phyloP scores from a whole-genome alignment of 2,113 vertebrate species.

The Tragelaphus imberbis region DNA sequence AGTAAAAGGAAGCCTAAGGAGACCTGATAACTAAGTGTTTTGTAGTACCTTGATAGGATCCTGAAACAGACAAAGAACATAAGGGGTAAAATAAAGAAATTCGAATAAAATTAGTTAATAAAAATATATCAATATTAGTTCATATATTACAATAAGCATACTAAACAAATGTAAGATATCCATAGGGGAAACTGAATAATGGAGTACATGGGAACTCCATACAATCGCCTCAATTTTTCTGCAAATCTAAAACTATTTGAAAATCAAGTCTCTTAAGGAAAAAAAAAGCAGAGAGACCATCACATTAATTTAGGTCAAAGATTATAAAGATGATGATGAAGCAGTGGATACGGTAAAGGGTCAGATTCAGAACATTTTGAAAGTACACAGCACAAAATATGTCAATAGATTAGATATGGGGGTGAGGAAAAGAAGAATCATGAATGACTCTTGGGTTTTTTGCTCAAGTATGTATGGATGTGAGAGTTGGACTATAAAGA shows the following conservation, averaged over 20 bases:
- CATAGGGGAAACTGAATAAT: not conserved
- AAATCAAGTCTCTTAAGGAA: not conserved
- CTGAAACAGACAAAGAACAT: not conserved
- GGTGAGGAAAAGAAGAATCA: not conserved
- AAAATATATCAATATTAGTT: not conserved
- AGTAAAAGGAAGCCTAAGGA: not conserved
- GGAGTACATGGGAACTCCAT: not conserved
- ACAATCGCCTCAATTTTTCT: not conserved
- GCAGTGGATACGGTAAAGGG: not conserved
- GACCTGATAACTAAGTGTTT: not conserved
- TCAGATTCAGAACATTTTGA: not conserved
- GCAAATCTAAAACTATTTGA: not conserved
- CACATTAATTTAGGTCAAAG: not conserved
- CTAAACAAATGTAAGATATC: not conserved
- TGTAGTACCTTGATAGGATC: not conserved
- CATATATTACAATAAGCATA: not conserved
- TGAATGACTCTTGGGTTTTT: not conserved
- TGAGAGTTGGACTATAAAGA: not conserved
- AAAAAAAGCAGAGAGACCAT: not conserved
- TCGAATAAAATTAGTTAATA: not conserved
- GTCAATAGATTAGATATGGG: not conserved
- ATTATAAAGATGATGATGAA: not conserved
- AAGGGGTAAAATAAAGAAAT: not conserved
- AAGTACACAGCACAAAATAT: not conserved
- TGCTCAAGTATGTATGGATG: not conserved